These are phyloP conservation scores for Malacoctenus gilli DNA, from an alignment of 2,797 vertebrate genomes.

Conservation along the genomic window DNA sequence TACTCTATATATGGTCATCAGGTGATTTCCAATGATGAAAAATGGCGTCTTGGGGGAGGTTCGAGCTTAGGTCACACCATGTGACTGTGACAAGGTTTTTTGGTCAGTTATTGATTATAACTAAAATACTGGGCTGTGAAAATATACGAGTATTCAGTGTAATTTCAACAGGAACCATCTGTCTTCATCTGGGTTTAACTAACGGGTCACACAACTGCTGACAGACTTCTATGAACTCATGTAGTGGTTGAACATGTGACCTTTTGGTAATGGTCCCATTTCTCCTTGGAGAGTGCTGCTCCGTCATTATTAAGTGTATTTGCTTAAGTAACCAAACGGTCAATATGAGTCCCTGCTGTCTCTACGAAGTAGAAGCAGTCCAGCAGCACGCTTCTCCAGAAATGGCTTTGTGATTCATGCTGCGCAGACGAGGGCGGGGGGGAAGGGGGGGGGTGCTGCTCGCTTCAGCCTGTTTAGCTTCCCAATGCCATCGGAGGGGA, in stretches of 20 bases:
- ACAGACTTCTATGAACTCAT: slow-evolving; percentile 14
- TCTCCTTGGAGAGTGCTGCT: slow-evolving; percentile 5
- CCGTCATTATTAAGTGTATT: slow-evolving; percentile 18
- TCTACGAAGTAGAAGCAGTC: slow-evolving; percentile 4
- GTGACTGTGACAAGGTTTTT: too few species aligned
- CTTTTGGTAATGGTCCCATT: slow-evolving; percentile 27
- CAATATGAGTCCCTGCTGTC: slow-evolving; percentile 11
- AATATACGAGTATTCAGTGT: not conserved
- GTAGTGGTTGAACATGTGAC: slow-evolving; percentile 34
- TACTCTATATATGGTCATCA: too few species aligned
- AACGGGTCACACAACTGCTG: slow-evolving; percentile 6
- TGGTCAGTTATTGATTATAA: too few species aligned
- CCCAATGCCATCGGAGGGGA: slow-evolving; percentile 33
- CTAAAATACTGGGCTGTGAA: too few species aligned
- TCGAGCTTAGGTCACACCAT: too few species aligned
- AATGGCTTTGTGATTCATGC: slow-evolving; percentile 34
- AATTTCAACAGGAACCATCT: slow-evolving; percentile 9
- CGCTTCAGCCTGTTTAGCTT: slow-evolving; percentile 39
- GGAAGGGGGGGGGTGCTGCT: slow-evolving; percentile 29
- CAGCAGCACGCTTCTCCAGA: slow-evolving; percentile 8
- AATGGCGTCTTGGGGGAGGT: too few species aligned
- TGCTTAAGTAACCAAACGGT: slow-evolving; percentile 28
- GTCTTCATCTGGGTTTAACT: not conserved
- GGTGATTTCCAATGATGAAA: too few species aligned
- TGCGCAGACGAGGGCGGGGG: slow-evolving; percentile 25